A percentile compares a stretch with the other conserved stretches of the same genome.
These are phyloP conservation scores for Epizoanthus ramosus DNA, from an alignment of 92 coral and sea anemone species.

Conservation along the genomic window DNA sequence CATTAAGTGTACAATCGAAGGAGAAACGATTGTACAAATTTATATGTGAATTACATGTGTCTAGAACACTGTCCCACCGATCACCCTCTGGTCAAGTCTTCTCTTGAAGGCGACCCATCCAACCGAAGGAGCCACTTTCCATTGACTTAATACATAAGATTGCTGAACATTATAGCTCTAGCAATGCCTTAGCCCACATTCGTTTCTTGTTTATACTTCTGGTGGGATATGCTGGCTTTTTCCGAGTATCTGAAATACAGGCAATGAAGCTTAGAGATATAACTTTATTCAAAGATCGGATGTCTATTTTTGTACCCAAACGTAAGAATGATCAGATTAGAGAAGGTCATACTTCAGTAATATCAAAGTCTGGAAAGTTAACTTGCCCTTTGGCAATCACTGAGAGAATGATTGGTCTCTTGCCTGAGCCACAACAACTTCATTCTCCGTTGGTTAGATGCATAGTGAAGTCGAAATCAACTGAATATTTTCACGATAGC, in stretches of 20 bases:
- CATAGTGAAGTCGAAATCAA: constrained; percentile 27
- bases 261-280: constrained; percentile 11
- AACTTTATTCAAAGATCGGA: constrained; percentile 7
- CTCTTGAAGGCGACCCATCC: no score
- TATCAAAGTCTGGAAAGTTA: constrained; percentile 20
- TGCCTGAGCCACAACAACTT: constrained; percentile 2
- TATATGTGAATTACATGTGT: background rate
- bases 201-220: constrained; percentile 24
- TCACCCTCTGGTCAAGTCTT: no score
- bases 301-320: constrained; percentile 26
- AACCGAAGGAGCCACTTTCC: no score
- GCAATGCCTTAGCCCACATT: no score
- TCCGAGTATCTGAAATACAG: constrained; percentile 8
- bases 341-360: constrained; percentile 3
- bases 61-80: no score
- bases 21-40: no score
- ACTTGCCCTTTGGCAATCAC: constrained; percentile 17
- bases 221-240: constrained; percentile 53
- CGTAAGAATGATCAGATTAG: constrained; percentile 27
- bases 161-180: no score
- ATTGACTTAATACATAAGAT: no score
- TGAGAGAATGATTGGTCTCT: constrained; percentile 4
- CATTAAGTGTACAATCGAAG: no score
- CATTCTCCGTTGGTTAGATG: constrained; percentile 15
- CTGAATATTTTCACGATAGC: constrained; percentile 17